These are phyloP conservation scores for Planococcus citri DNA, from an alignment of 1,140 invertebrate species.

Conservation along the genomic window DNA sequence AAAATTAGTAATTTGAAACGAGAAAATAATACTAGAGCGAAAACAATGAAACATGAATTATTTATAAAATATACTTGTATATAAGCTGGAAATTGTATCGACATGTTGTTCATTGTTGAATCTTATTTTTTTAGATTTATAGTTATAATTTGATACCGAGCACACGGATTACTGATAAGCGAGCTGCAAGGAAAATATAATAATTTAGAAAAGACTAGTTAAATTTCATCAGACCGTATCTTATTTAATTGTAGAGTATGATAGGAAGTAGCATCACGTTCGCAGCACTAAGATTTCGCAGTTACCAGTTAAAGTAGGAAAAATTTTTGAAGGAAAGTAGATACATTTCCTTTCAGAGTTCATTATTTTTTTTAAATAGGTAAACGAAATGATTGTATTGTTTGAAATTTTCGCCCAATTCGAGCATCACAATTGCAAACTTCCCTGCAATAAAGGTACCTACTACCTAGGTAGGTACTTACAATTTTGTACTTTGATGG, in stretches of 20 bases:
- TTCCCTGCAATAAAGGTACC: too few species aligned
- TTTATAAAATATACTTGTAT: conserved; percentile 1
- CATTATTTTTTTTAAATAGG: not conserved
- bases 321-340: not conserved
- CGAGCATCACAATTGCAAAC: too few species aligned
- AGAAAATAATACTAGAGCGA: not conserved
- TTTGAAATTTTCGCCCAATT: too few species aligned
- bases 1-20: conserved; percentile 18
- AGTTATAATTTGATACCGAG: conserved; percentile 2
- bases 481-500: too few species aligned
- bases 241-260: conserved; percentile 13
- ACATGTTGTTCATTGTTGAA: not conserved
- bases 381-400: too few species aligned
- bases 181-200: not conserved
- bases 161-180: not conserved
- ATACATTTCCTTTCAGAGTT: not conserved
- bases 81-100: conserved; percentile 16
- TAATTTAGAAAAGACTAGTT: conserved; percentile 9
- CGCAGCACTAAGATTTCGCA: conserved; percentile 9
- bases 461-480: too few species aligned
- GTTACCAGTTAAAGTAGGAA: not conserved
- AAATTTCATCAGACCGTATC: conserved; percentile 12
- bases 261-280: conserved; percentile 3
- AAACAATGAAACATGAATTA: conserved; percentile 20
- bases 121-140: conserved; percentile 4